Conservation (phyloP, 2,797 vertebrate species). For the Nannoperca australis region DNA sequence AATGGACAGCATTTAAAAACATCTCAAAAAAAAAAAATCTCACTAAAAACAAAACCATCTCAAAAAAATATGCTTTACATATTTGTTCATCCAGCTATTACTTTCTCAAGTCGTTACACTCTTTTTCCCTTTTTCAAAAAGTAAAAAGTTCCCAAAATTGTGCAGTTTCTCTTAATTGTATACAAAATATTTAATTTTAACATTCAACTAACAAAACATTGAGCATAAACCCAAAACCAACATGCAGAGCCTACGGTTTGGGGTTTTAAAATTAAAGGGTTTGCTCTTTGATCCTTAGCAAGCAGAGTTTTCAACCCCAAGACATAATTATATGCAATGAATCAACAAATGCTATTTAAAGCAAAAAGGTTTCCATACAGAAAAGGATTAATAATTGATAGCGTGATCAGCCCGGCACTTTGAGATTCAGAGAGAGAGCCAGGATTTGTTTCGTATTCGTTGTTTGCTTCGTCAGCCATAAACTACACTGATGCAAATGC, state of each 20-base stretch:
- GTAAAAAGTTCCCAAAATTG: conserved; percentile 60
- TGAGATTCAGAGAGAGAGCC: conserved; percentile 39
- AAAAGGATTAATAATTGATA: conserved; percentile 17
- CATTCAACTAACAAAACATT: conserved; percentile 55
- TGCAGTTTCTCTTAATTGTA: conserved; percentile 70
- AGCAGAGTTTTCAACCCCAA: conserved; percentile 27
- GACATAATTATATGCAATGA: conserved; percentile 9
- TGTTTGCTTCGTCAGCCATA: conserved; percentile 23
- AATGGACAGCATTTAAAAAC: conserved; percentile 49
- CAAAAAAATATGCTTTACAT: conserved; percentile 72
- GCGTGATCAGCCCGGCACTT: conserved; percentile 1
- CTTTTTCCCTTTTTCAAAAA: conserved; percentile 58
- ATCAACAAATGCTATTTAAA: conserved; percentile 18
- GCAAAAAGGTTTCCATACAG: conserved; percentile 4
- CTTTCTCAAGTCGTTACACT: conserved; percentile 36
- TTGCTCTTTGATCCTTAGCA: conserved; percentile 48
- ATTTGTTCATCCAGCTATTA: conserved; percentile 66
- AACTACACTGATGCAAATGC: conserved; percentile 38
- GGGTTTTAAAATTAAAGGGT: conserved; percentile 49
- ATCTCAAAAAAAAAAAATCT: conserved; percentile 74
- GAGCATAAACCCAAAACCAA: conserved; percentile 50
- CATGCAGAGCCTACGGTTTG: conserved; percentile 50
- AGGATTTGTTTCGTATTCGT: conserved; percentile 5
- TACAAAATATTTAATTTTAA: conserved; percentile 76
- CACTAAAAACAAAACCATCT: conserved; percentile 51